phyloP scores from a whole-genome alignment of 2,797 vertebrate genomes.

The Sebastes trivittatus region DNA sequence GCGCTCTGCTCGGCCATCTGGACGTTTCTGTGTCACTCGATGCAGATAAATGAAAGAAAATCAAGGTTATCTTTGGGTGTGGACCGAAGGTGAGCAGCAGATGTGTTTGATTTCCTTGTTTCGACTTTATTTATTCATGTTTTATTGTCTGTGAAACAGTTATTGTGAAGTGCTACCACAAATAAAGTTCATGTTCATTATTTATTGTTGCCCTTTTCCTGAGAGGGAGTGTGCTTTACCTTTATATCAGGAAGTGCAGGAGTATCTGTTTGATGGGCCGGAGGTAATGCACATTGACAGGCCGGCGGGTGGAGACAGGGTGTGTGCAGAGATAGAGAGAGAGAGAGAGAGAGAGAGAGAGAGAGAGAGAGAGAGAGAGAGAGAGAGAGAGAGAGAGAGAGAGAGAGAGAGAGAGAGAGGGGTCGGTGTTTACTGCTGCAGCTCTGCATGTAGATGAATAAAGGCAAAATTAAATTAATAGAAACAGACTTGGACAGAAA shows the following conservation, averaged over 20 bases:
- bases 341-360: not conserved
- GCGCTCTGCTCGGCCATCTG: not conserved
- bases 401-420: not conserved
- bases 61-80: not conserved
- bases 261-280: slow-evolving; percentile 24
- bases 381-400: not conserved
- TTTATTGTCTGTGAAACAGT: slow-evolving; percentile 4
- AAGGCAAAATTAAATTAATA: not conserved
- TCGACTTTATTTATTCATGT: not conserved
- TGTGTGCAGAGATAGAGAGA: not conserved
- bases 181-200: slow-evolving; percentile 24
- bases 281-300: slow-evolving; percentile 69
- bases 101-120: not conserved
- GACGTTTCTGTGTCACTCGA: not conserved
- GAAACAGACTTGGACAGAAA: not conserved
- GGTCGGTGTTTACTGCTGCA: slow-evolving; percentile 16
- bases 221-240: slow-evolving; percentile 30
- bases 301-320: slow-evolving; percentile 13
- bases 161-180: not conserved
- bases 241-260: slow-evolving; percentile 18
- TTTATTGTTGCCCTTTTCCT: not conserved
- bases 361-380: not conserved
- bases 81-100: not conserved
- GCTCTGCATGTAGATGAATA: not conserved
- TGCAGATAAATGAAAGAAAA: not conserved